Base-by-base conservation (phyloP, 37 sponge, comb jelly and placozoan species). In the Dysidea cf. avara region DNA sequence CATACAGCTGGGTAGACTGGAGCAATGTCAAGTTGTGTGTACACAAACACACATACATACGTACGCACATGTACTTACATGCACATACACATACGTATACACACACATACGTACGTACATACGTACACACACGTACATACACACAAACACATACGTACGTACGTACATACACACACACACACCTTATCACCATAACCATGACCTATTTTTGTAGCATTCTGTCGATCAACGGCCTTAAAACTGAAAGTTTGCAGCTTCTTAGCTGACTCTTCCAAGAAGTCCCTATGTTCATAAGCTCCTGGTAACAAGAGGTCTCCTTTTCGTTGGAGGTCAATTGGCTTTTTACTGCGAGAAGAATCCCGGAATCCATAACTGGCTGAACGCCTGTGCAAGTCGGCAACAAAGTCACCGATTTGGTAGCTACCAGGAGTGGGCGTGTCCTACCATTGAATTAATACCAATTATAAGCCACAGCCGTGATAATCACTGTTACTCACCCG, bases 121-220 rank as follows among this genome's bases (percentile, higher is more conserved):
- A 43, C 46, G 9, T 9, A 9, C 46, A 43, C 46, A 9, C 46
- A 43, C 46, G 9, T 9, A 43, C 46, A 43, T 9, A 43, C 46
- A 43, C 46, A 43, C 46, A 43, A 5, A 43, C 46, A 43, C 46
- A 43, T 9, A 43, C 46, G 9, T 9, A 43, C 46, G 9, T 12
- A 5, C 5, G 7, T 12, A 5, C 5, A 56, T 11, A 30, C 58
- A 30, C 58, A 56, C 26, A 25, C 30, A 25, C 69, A 53, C 35
- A 88, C 94, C 81, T 93, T 93, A 56, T 93, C 94, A 13, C 83
- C 83, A 81, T 68, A 93, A 12, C 89, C 90, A 61, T 93, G 90
- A 1, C 95, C 95, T 47, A 94, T 94, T 52, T 90, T 89, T 1
- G 88, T 84, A 0, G 78, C 87, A 40, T 51, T 50, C 6, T 83